phyloP scores from a whole-genome alignment of 2,113 vertebrate genomes.

The Rhea americana region DNA sequence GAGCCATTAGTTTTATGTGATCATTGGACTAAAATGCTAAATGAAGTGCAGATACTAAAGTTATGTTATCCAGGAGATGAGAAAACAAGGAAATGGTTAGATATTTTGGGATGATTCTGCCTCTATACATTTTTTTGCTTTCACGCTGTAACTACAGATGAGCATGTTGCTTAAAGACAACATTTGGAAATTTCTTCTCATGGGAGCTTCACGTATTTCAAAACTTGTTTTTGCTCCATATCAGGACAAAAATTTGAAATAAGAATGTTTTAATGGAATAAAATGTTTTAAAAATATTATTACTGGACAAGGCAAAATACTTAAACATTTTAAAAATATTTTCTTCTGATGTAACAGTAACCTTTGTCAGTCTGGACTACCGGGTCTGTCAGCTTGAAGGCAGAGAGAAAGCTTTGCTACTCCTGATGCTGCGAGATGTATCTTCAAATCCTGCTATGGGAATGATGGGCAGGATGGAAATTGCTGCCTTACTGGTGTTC shows the following conservation, averaged over 20 bases:
- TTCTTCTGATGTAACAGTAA: not conserved
- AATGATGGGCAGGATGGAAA: not conserved
- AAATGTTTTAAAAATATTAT: not conserved
- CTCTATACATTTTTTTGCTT: not conserved
- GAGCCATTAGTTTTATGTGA: not conserved
- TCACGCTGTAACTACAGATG: not conserved
- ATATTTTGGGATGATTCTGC: not conserved
- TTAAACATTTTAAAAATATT: not conserved
- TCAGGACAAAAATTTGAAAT: not conserved
- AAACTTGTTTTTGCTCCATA: not conserved
- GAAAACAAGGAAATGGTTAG: not conserved
- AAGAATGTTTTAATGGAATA: not conserved
- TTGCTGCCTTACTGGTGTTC: not conserved
- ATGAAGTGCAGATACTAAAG: not conserved
- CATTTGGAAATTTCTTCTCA: not conserved
- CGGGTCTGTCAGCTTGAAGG: not conserved
- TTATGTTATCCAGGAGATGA: not conserved
- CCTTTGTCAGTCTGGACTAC: not conserved
- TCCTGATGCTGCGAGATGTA: not conserved
- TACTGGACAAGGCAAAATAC: not conserved
- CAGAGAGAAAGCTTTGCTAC: not conserved
- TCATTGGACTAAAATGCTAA: not conserved
- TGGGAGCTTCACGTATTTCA: not conserved
- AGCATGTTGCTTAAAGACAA: not conserved
- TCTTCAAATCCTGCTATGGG: accelerated